Evolutionary conservation across 2,797 vertebrate species (phyloP).

Genomic region (Hapalemur alaotrensis): DNA sequence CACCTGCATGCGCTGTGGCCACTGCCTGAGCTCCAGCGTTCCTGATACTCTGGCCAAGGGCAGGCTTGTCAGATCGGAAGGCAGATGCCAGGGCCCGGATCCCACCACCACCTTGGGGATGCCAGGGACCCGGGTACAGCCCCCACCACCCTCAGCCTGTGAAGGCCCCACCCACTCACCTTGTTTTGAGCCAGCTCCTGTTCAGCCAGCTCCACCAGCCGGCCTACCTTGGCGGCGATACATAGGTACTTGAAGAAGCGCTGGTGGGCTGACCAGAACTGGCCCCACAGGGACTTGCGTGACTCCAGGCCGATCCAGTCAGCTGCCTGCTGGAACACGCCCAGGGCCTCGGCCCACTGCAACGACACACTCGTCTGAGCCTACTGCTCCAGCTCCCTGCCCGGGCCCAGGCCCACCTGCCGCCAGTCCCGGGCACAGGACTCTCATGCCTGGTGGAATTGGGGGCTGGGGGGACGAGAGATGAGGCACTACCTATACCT

Average conservation of each 20-base stretch:
- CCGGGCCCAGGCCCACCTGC: background rate
- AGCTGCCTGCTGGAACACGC: slow-evolving; percentile 93
- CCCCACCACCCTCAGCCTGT: background rate
- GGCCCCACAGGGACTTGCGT: slow-evolving; percentile 97
- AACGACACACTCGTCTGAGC: background rate
- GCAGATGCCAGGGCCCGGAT: background rate
- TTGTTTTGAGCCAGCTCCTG: slow-evolving; percentile 93
- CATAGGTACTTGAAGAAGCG: slow-evolving; percentile 99
- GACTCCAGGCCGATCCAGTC: slow-evolving; percentile 94
- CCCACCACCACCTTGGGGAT: background rate
- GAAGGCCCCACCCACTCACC: slow-evolving; percentile 80
- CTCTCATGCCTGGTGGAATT: background rate
- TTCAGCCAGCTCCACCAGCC: slow-evolving; percentile 93
- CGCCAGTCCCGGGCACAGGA: too few species aligned
- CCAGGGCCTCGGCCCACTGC: slow-evolving; percentile 96
- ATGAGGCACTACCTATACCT: background rate
- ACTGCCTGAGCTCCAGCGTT: fast-evolving
- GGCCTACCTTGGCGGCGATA: slow-evolving; percentile 96
- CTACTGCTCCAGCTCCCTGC: fast-evolving
- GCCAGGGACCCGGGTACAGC: too few species aligned
- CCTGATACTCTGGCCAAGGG: background rate
- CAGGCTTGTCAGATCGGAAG: background rate
- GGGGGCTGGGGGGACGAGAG: background rate
- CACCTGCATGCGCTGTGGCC: background rate
- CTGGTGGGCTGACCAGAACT: slow-evolving; percentile 99